Evolutionary conservation across 2,113 vertebrate genomes (phyloP).

Genomic region (Hypanus sabinus): DNA sequence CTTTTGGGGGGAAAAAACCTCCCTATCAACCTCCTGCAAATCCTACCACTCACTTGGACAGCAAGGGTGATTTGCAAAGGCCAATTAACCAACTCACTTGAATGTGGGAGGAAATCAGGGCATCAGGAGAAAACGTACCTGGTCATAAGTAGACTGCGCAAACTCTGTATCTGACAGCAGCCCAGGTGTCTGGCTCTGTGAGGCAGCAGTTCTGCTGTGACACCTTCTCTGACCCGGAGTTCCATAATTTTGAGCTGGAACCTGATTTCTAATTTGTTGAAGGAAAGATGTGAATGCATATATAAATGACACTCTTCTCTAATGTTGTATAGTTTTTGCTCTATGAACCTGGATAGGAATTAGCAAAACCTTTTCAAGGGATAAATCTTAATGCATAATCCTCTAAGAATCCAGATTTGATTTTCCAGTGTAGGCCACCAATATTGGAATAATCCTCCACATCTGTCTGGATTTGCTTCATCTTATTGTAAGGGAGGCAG

Average conservation of each 20-base stretch:
- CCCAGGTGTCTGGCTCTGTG: no score
- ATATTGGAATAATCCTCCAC: not conserved
- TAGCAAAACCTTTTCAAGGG: not conserved
- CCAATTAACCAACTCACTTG: no score
- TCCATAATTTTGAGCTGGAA: not conserved
- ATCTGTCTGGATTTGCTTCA: not conserved
- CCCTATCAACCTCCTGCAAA: no score
- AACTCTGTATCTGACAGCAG: no score
- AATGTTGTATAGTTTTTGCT: not conserved
- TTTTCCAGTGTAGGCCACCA: not conserved
- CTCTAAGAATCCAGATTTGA: not conserved
- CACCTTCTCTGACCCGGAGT: no score
- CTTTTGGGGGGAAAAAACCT: no score
- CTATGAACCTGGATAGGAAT: not conserved
- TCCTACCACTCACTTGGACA: no score
- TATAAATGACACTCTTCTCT: not conserved
- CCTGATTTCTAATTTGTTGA: not conserved
- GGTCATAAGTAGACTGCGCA: no score
- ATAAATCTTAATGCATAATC: not conserved
- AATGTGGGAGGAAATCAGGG: no score
- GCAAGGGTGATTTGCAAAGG: no score
- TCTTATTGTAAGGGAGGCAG: not conserved
- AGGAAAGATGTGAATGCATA: not conserved
- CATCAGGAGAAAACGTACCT: no score
- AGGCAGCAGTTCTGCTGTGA: no score